Base-by-base conservation (phyloP, 2,797 vertebrate species). In the Coregonus ussuriensis region DNA sequence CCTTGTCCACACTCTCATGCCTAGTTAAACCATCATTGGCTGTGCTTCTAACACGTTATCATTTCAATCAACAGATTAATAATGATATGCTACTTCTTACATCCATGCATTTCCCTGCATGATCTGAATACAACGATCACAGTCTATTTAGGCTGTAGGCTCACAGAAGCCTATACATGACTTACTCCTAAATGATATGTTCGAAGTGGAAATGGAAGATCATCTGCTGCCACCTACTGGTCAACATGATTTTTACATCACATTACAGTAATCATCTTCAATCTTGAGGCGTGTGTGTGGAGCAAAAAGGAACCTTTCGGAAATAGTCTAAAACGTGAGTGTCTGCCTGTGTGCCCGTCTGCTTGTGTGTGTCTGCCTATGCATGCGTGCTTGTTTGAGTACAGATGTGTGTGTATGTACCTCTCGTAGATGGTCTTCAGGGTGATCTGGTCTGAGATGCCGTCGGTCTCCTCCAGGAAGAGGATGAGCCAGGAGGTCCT, bases 401-500 rank as follows among this genome's bases (percentile, higher is more conserved):
- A 14, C 35, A 4, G 65, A 0, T 59, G 1, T 72, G 33, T 63
- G 41, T 74, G 3, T 25, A 75, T 77, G 14, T 75, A 98, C 98
- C 98, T 97, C 85, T 99, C 98, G 75, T 99, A 99, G 86, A 99
- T 97, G 71, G 94, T 93, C 89, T 97, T 99, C 63, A 99, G 90
- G 0, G 96, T 92, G 84, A 95, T 91, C 68, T 97, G 96, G 85
- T 98, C 98, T 0, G 96, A 94, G 81, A 99, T 88, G 37, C 95
- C 95, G 4, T 99, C 97, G 0, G 95, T 96, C 90, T 99, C 98
- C 85, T 99, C 98, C 86, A 99, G 89, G 89, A 97, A 98, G 0
- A 99, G 85, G 79, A 99, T 99, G 83, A 99, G 96, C 98, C 98
- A 99, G 0, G 98, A 99, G 0, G 98, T 99, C 66, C 98, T 94